Base-by-base conservation (phyloP, 2,888 invertebrate genomes). In the Prenolepis imparis region DNA sequence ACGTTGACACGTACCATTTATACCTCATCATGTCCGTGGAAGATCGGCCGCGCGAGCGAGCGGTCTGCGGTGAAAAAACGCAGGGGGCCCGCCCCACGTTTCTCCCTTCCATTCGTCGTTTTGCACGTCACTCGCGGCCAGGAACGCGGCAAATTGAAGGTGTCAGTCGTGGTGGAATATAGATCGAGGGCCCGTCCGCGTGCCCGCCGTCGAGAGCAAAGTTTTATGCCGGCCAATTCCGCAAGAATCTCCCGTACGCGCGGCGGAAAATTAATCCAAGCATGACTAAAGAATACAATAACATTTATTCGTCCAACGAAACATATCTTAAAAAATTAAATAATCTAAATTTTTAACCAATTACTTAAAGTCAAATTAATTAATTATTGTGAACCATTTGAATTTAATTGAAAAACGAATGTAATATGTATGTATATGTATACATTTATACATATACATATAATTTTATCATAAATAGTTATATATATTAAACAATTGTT, bases 1-100 rank as follows among this genome's bases (percentile, higher is more conserved):
- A 91, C 84, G 89, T 90, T 92, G 92, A 92, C 92, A 92, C 90
- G 90, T 92, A 89, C 87, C 90, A 90, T 91, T 92, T 91, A 91
- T 87, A 91, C 85, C 84, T 90, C 86, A 87, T 90, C 90, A 86
- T 86, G 90, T 89, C 86, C 82, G 81, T 85, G 82, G 73, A 70
- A 87, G 88, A 85, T 85, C 39, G 74, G 61, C 83, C 36, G 81
- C 66, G 73, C 61, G 28, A 74, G 66, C 41, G 75, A 75, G 57
- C 15, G n/a, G 28, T 21, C 57, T 44, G 78, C 44, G 41, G n/a
- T 44, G 67, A 68, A 59, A 44, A 70, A 52, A 70, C n/a, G 41
- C 68, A 36, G 6, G 2, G 6, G 21, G 5, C 8, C 28, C 41
- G 24, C 44, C 44, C 24, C n/a, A 21, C 55, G 12, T 21, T 39